Percentiles rank a stretch among this genome's conserved stretches.
phyloP scores from a whole-genome alignment of 1,140 invertebrate species.

The Drosophila albomicans region DNA sequence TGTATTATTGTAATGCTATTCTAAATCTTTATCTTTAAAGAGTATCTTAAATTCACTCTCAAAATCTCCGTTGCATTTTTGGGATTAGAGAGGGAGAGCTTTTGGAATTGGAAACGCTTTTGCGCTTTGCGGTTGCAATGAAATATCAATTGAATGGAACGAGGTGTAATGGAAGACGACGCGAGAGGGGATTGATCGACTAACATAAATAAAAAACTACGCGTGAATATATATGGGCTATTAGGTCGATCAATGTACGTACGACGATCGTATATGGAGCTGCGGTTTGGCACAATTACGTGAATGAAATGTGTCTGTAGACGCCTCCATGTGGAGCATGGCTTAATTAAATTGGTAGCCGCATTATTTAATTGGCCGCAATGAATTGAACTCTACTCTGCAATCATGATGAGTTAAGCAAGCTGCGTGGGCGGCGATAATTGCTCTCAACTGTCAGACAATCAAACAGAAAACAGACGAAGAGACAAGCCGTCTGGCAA shows the following conservation, averaged over 20 bases:
- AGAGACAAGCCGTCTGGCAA: slow-evolving; percentile 1
- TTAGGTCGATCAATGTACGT: slow-evolving; percentile 54
- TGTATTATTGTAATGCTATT: not conserved
- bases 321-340: slow-evolving; percentile 38
- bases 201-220: slow-evolving; percentile 39
- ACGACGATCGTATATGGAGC: not conserved
- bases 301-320: slow-evolving; percentile 61
- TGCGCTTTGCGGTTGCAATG: slow-evolving; percentile 58
- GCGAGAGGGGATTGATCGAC: slow-evolving; percentile 10
- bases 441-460: slow-evolving; percentile 9
- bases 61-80: not conserved
- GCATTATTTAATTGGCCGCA: slow-evolving; percentile 74
- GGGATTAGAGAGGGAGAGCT: slow-evolving; percentile 19
- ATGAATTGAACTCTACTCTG: slow-evolving; percentile 46
- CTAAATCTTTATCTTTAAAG: not conserved
- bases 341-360: slow-evolving; percentile 70
- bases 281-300: slow-evolving; percentile 66
- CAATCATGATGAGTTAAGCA: slow-evolving; percentile 51
- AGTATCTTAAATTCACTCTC: not conserved
- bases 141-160: slow-evolving; percentile 13
- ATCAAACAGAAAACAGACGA: not conserved
- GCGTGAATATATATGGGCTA: slow-evolving; percentile 62
- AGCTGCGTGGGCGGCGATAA: slow-evolving; percentile 50
- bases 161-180: slow-evolving; percentile 46
- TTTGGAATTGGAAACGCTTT: slow-evolving; percentile 19